Evolutionary conservation across 2,888 invertebrate species (phyloP).

Genomic region (Operophtera brumata): DNA sequence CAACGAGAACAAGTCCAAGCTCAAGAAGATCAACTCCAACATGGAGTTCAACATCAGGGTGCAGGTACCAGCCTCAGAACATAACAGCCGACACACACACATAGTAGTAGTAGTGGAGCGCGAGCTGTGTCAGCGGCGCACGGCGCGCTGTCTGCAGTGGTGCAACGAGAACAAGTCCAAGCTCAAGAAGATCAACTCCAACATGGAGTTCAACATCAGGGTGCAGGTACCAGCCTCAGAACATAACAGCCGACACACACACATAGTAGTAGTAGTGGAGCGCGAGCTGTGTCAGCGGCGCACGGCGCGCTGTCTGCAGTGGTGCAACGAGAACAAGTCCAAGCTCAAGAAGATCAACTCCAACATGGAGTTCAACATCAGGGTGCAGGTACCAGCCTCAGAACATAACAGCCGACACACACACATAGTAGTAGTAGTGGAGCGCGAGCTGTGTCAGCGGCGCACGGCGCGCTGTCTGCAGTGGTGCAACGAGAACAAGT

Average conservation of each 20-base stretch:
- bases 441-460: slow-evolving; percentile 88
- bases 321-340: slow-evolving; percentile 98
- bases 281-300: slow-evolving; percentile 90
- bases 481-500: slow-evolving; percentile 98
- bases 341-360: slow-evolving; percentile 96
- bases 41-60: slow-evolving; percentile 97
- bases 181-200: slow-evolving; percentile 94
- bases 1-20: slow-evolving; percentile 96
- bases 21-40: slow-evolving; percentile 95
- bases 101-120: no score
- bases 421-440: no score
- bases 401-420: no score
- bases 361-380: slow-evolving; percentile 96
- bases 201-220: slow-evolving; percentile 96
- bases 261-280: no score
- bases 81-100: no score
- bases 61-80: no score
- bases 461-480: slow-evolving; percentile 94
- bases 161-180: slow-evolving; percentile 98
- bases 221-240: slow-evolving; percentile 53
- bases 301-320: slow-evolving; percentile 93
- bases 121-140: slow-evolving; percentile 90
- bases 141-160: slow-evolving; percentile 94
- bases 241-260: no score
- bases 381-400: slow-evolving; percentile 67